Percentiles rank a stretch among this genome's conserved stretches.
These are phyloP conservation scores for Aromia moschata DNA, from an alignment of 2,888 invertebrate species.

Conservation along the genomic window DNA sequence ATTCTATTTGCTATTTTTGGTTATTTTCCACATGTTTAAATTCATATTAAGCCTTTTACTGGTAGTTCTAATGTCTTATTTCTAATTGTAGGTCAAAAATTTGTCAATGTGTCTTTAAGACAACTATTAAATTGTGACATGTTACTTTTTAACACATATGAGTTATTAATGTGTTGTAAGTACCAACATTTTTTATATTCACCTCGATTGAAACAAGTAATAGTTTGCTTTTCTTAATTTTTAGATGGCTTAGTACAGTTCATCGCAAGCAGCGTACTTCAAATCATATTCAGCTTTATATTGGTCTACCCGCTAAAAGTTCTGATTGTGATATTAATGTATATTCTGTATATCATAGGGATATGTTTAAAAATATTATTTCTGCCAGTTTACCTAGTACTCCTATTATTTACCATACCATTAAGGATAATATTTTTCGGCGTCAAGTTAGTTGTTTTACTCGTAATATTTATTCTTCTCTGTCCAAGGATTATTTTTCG, in stretches of 20 bases:
- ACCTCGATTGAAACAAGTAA: not conserved
- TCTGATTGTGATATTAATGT: not conserved
- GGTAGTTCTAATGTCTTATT: constrained; percentile 3
- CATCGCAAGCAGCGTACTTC: not conserved
- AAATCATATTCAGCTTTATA: not conserved
- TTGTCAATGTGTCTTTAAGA: not conserved
- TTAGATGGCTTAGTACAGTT: not conserved
- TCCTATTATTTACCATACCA: constrained; percentile 3
- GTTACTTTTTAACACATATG: not conserved
- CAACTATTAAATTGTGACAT: not conserved
- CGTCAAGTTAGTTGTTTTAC: not conserved
- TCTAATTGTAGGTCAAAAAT: too few species aligned
- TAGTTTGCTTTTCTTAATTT: too few species aligned
- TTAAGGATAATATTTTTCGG: constrained; percentile 12
- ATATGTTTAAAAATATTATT: constrained; percentile 5
- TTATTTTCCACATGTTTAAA: too few species aligned
- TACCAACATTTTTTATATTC: not conserved
- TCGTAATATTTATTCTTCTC: constrained; percentile 2
- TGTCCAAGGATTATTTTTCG: not conserved
- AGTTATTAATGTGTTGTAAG: constrained; percentile 6
- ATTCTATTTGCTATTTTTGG: too few species aligned
- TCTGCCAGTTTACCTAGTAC: constrained; percentile 9
- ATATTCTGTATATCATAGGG: not conserved
- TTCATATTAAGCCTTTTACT: too few species aligned
- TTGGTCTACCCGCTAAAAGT: not conserved